Conservation (phyloP, 2,888 invertebrate species). For the Drosophila anceps region DNA sequence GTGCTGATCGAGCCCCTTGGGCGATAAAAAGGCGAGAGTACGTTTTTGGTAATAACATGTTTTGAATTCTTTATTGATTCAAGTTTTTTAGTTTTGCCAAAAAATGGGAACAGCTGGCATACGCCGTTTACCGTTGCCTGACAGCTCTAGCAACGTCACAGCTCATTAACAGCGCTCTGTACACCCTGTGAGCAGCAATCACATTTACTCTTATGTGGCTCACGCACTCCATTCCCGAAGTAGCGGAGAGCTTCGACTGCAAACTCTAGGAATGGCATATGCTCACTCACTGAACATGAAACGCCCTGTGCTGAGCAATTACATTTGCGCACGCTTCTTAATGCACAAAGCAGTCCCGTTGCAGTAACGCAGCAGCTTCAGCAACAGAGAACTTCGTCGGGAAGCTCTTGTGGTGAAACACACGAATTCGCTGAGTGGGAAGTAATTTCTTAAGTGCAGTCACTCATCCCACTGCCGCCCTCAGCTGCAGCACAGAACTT, state of each 20-base stretch:
- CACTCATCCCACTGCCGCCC: not conserved
- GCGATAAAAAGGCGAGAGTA: constrained; percentile 37
- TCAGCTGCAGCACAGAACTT: not conserved
- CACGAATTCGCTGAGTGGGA: not conserved
- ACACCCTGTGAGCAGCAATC: constrained; percentile 3
- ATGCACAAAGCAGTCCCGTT: not conserved
- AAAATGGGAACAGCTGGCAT: constrained; percentile 45
- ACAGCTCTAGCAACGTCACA: constrained; percentile 10
- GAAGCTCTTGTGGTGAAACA: not conserved
- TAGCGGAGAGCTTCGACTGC: not conserved
- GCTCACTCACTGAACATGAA: not conserved
- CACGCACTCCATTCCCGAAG: not conserved
- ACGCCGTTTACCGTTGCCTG: constrained; percentile 30
- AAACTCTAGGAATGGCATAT: not conserved
- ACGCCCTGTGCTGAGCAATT: not conserved
- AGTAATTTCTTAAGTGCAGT: not conserved
- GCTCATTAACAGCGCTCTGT: not conserved
- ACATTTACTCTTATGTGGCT: not conserved
- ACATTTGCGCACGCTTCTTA: not conserved
- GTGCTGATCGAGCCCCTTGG: constrained; percentile 45
- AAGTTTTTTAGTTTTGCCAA: constrained; percentile 46
- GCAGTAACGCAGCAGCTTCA: not conserved
- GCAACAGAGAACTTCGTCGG: not conserved
- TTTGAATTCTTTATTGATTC: constrained; percentile 56
- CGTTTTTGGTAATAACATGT: constrained; percentile 53